These are phyloP conservation scores for Pseudoatta argentina DNA, from an alignment of 1,140 invertebrate genomes.

Conservation along the genomic window DNA sequence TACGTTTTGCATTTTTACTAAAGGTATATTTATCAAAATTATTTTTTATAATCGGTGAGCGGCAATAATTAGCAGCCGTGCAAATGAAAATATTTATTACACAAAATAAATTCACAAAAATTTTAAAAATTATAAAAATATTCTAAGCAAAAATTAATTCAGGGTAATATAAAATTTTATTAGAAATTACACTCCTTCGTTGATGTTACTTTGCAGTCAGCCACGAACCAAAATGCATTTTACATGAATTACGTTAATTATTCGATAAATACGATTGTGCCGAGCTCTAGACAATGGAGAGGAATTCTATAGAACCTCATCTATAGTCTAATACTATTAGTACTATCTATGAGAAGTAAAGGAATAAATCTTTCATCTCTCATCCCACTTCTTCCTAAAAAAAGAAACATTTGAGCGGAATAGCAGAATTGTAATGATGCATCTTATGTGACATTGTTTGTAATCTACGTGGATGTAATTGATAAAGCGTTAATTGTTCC, in stretches of 20 bases:
- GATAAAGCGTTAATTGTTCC: neutral
- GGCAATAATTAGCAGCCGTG: neutral
- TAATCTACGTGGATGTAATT: neutral
- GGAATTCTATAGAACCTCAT: no score
- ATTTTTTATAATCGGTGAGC: neutral
- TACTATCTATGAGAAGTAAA: no score
- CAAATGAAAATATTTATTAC: neutral
- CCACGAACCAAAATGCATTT: neutral
- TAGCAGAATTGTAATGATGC: neutral
- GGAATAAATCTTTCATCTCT: no score
- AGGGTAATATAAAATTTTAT: neutral
- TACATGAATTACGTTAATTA: neutral
- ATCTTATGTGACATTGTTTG: neutral
- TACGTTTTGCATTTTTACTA: neutral
- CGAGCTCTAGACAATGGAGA: no score
- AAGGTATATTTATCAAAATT: neutral
- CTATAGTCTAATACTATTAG: no score
- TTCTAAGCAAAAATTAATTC: neutral
- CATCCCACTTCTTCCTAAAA: no score
- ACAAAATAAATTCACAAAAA: neutral
- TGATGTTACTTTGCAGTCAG: neutral
- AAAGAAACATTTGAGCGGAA: neutral
- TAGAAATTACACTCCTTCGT: neutral
- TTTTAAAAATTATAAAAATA: neutral
- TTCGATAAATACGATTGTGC: neutral